Conservation (phyloP, 1,140 invertebrate species). For the Papilio xuthus region DNA sequence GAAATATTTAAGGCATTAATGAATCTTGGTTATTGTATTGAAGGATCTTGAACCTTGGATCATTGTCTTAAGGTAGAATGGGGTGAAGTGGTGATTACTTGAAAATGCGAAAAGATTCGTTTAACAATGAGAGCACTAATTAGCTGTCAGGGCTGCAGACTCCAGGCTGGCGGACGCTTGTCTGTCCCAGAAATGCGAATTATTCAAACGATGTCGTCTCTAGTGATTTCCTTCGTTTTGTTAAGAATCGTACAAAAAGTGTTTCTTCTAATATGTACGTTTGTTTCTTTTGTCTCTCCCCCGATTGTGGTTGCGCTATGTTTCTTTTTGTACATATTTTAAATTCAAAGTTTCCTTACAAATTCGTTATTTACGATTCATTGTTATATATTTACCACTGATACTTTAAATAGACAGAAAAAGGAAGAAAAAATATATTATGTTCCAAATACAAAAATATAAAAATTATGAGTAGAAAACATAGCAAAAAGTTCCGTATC, state of each 20-base stretch:
- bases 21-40: slow-evolving; percentile 54
- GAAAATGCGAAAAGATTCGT: slow-evolving; percentile 68
- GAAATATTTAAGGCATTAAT: slow-evolving; percentile 78
- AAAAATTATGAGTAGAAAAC: too few relatives aligned
- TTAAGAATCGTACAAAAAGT: slow-evolving; percentile 51
- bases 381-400: too few relatives aligned
- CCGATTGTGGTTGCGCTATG: slow-evolving; percentile 29
- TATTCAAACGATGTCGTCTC: slow-evolving; percentile 79
- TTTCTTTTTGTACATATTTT: not conserved
- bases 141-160: slow-evolving; percentile 77
- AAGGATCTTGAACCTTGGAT: slow-evolving; percentile 59
- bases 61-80: slow-evolving; percentile 49
- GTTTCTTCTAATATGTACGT: slow-evolving; percentile 45
- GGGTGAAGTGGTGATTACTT: slow-evolving; percentile 44
- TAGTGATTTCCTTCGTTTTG: slow-evolving; percentile 73
- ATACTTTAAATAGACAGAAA: too few relatives aligned
- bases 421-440: too few relatives aligned
- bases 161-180: slow-evolving; percentile 58
- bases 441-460: too few relatives aligned
- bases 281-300: slow-evolving; percentile 50
- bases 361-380: too few relatives aligned
- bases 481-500: too few relatives aligned
- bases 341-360: not conserved
- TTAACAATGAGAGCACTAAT: slow-evolving; percentile 79
- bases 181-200: slow-evolving; percentile 76